Base-by-base conservation (phyloP, 2,888 invertebrate species). In the Dascillus cervinus region DNA sequence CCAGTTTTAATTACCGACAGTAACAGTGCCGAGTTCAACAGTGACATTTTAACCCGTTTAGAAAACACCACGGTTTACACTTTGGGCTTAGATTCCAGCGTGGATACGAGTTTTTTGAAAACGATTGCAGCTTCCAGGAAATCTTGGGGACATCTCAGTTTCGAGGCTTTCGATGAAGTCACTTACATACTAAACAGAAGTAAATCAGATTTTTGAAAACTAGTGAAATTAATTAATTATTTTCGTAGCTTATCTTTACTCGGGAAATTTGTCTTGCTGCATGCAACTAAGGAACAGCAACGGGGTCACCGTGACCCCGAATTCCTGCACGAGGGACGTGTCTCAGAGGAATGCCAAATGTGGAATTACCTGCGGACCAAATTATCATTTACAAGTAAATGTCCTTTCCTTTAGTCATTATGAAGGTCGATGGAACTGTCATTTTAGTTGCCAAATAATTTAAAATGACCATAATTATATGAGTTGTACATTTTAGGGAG, bases 201-300 rank as follows among this genome's bases (percentile, higher is more conserved):
- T 26, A 17, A 25, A 10, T 25, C n/a, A 8, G 2, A 4, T 10
- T 4, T 22, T 22, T 6, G 11, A 3, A 3, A 3, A n/a, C n/a
- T n/a, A n/a, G n/a, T n/a, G n/a, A n/a, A n/a, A n/a, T n/a, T n/a
- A n/a, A n/a, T n/a, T n/a, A n/a, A n/a, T n/a, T n/a, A n/a, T 23
- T 23, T 23, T 13, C 11, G 15, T 26, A 26, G 26, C 26, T 6
- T 26, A 17, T 26, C 12, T 26, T 11, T 26, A 26, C 19, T 26
- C 26, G 6, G 26, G 26, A 9, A 14, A 26, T 17, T 26, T 26
- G 14, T 6, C 1, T 3, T 26, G 26, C 15, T 26, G 26, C 17
- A 26, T 26, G 26, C 26, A 19, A 11, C 8, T 26, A 8, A 26
- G 8, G 13, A 26, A 9, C 8, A 26, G 11, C 11, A 26, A 26